phyloP scores from a whole-genome alignment of 2,113 vertebrate genomes.

The Tragelaphus buxtoni region DNA sequence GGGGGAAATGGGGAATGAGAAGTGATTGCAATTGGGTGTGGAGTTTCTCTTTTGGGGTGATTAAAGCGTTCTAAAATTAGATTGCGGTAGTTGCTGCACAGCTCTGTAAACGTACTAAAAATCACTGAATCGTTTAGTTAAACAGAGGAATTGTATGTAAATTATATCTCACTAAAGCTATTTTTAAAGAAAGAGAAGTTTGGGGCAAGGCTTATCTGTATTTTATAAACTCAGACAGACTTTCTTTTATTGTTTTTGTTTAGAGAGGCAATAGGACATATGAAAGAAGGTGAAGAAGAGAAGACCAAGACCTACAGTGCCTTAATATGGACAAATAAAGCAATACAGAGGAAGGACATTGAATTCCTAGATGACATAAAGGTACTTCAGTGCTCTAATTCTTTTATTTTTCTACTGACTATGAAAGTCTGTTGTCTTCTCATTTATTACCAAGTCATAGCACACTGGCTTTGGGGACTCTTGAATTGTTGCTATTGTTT shows the following conservation, averaged over 20 bases:
- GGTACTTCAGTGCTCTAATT: slow-evolving; percentile 72
- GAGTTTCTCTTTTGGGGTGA: background rate
- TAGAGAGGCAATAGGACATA: slow-evolving; percentile 93
- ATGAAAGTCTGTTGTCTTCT: background rate
- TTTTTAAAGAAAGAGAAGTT: slow-evolving; percentile 31
- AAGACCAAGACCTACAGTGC: slow-evolving; percentile 98
- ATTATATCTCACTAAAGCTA: background rate
- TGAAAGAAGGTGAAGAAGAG: slow-evolving; percentile 98
- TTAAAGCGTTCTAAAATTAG: background rate
- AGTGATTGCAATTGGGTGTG: background rate
- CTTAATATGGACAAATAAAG: slow-evolving; percentile 92
- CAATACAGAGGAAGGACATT: slow-evolving; percentile 86
- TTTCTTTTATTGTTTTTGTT: slow-evolving; percentile 59
- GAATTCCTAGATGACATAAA: slow-evolving; percentile 88
- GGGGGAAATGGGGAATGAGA: background rate
- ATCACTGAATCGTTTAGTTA: background rate
- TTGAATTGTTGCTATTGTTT: background rate
- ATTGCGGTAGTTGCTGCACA: background rate
- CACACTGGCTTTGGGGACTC: background rate
- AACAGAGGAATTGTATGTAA: background rate
- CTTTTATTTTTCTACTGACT: background rate
- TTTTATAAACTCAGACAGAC: slow-evolving; percentile 49
- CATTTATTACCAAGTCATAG: background rate
- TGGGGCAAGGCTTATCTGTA: slow-evolving; percentile 4
- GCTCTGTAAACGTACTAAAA: background rate